Base-by-base conservation (phyloP, 2,888 invertebrate genomes). In the Encarsia formosa region DNA sequence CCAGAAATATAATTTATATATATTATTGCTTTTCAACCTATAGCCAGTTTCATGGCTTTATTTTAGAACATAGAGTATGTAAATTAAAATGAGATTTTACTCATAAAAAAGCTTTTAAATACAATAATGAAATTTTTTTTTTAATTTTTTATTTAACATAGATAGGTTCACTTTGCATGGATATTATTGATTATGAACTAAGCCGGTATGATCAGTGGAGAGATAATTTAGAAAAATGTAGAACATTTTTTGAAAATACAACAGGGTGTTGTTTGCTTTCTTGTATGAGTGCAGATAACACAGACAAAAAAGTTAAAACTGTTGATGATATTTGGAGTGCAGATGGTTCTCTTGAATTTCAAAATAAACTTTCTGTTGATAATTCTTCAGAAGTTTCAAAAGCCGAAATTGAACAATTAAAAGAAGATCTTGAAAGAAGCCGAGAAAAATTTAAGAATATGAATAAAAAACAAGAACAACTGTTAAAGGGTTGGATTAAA, bases 1-100 rank as follows among this genome's bases (percentile, higher is more conserved):
- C 95, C 63, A 96, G 94, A 63, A 96, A 96, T 75, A 91, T 99
- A 69, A 88, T 96, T 59, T 93, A 94, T 73, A 91, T 93, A 65
- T 98, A 98, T 77, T 94, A 95, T 74, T 97, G 95, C 72, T 95
- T 99, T 72, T 97, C 98, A 11, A 90, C 91, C 34, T 98, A 95
- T 71, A 87, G 89, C 65, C 89, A 91, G 68, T 98, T 98, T 77
- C 98, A 99, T 75, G 85, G 88, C 43, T 87, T 96, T 35, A 89
- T 99, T 58, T 83, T 94, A 44, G 94, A 96, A 73, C 95, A 96
- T 73, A 96, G 98, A 81, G 89, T 88, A 69, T 71, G 73, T 62
- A 35, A 23, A 18, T 35, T 45, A 18, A 13, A 15, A 38, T 38
- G 16, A 35, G 18, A 46, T 26, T 41, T 40, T 49, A 31, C 31